These are phyloP conservation scores for Cheilosia pagana DNA, from an alignment of 2,888 invertebrate genomes.

Conservation along the genomic window DNA sequence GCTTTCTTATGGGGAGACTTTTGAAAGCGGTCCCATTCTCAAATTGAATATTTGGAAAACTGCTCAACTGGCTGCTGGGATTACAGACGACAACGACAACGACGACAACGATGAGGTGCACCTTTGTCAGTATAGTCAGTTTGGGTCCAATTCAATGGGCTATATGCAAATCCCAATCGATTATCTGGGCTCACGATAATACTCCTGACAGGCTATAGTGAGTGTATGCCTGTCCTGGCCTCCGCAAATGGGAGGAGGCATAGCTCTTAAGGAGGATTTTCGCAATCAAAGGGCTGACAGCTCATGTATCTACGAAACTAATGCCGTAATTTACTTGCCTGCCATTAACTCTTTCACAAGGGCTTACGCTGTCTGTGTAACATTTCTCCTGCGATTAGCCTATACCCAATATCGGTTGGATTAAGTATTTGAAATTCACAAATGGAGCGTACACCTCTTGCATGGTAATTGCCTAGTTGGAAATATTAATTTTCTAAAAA, in stretches of 20 bases:
- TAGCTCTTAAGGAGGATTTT: slow-evolving; percentile 31
- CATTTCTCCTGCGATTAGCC: slow-evolving; percentile 34
- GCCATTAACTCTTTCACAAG: slow-evolving; percentile 64
- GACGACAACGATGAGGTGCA: slow-evolving; percentile 16
- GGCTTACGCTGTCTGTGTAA: slow-evolving; percentile 49
- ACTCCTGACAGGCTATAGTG: too few relatives aligned
- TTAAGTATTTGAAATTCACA: slow-evolving; percentile 58
- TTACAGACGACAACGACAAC: slow-evolving; percentile 39
- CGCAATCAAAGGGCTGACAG: slow-evolving; percentile 51
- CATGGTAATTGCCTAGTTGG: slow-evolving; percentile 53
- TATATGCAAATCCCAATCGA: slow-evolving; percentile 68
- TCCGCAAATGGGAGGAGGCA: slow-evolving; percentile 34
- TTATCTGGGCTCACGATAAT: slow-evolving; percentile 63
- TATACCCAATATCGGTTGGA: slow-evolving; percentile 48
- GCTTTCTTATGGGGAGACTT: slow-evolving; percentile 53
- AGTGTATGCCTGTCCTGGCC: too few relatives aligned
- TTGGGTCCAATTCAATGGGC: slow-evolving; percentile 40
- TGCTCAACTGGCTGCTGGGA: slow-evolving; percentile 53
- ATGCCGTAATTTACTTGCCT: slow-evolving; percentile 56
- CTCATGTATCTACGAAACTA: slow-evolving; percentile 12
- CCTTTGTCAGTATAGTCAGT: slow-evolving; percentile 31
- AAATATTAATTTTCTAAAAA: slow-evolving; percentile 67
- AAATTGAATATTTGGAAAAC: slow-evolving; percentile 69
- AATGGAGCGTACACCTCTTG: slow-evolving; percentile 57
- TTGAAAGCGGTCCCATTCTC: slow-evolving; percentile 49